Conservation (phyloP, 2,888 invertebrate species). For the Tenthredo scrophulariae region DNA sequence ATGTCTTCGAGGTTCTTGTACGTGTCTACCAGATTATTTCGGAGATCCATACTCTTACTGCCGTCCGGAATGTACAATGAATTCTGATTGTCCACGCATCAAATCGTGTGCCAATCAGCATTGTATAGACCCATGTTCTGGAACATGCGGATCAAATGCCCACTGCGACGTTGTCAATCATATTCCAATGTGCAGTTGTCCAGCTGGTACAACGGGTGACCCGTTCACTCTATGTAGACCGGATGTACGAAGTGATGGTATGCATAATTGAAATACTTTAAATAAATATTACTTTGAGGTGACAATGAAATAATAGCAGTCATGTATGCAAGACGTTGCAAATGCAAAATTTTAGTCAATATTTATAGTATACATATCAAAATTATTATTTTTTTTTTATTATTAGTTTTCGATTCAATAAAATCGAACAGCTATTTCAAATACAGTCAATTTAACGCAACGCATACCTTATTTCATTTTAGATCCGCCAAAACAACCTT, state of each 20-base stretch:
- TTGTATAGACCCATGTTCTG: conserved; percentile 88
- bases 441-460: background rate
- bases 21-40: conserved; percentile 86
- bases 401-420: background rate
- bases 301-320: background rate
- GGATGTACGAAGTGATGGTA: conserved; percentile 73
- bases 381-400: background rate
- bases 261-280: background rate
- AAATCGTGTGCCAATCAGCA: conserved; percentile 86
- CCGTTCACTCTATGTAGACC: conserved; percentile 84
- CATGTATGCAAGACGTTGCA: background rate
- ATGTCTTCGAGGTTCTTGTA: conserved; percentile 80
- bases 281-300: background rate
- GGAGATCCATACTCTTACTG: conserved; percentile 86
- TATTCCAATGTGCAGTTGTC: conserved; percentile 87
- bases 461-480: background rate
- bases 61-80: conserved; percentile 87
- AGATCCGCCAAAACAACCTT: conserved; percentile 77
- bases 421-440: background rate
- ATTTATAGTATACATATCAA: background rate
- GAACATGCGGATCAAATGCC: conserved; percentile 87
- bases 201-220: conserved; percentile 85
- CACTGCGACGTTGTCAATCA: conserved; percentile 87
- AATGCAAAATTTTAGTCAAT: background rate
- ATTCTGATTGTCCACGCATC: conserved; percentile 85